phyloP scores from a whole-genome alignment of 2,797 vertebrate genomes.

The Molossus molossus region DNA sequence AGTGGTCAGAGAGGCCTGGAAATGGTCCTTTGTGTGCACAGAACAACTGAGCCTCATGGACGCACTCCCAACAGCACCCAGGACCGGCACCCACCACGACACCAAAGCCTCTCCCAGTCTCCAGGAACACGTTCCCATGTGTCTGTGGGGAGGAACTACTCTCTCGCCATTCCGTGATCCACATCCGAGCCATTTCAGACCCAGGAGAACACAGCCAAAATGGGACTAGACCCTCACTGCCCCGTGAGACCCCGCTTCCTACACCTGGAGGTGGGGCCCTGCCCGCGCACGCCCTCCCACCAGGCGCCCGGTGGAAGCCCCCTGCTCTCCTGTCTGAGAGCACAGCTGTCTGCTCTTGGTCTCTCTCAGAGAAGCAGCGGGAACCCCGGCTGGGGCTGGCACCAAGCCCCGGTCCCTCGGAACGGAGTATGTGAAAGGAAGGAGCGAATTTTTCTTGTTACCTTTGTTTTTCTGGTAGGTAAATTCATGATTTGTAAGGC shows the following conservation, averaged over 20 bases:
- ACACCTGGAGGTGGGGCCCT: fast-evolving
- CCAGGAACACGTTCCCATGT: neutral
- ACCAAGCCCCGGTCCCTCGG: neutral
- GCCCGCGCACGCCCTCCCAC: neutral
- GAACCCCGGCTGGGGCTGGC: neutral
- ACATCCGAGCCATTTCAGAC: neutral
- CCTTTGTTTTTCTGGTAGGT: slow-evolving; percentile 99
- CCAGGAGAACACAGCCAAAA: neutral
- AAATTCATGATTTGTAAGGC: slow-evolving; percentile 98
- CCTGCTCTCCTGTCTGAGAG: fast-evolving
- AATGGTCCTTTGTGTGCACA: neutral
- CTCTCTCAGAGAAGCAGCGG: neutral
- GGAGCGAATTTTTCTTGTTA: slow-evolving; percentile 83
- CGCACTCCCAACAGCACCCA: too few species aligned
- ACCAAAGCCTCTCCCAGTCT: neutral
- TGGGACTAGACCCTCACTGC: fast-evolving
- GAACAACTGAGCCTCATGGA: neutral
- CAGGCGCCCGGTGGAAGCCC: too few species aligned
- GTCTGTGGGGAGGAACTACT: neutral
- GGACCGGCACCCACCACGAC: too few species aligned
- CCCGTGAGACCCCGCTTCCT: neutral
- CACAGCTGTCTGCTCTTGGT: neutral
- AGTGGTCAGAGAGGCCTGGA: neutral
- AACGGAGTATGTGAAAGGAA: neutral
- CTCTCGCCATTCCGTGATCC: neutral